A percentile compares a stretch with the other conserved stretches of the same genome.
These are phyloP conservation scores for Hozukius guyotensis DNA, from an alignment of 2,797 vertebrate species.

Conservation along the genomic window DNA sequence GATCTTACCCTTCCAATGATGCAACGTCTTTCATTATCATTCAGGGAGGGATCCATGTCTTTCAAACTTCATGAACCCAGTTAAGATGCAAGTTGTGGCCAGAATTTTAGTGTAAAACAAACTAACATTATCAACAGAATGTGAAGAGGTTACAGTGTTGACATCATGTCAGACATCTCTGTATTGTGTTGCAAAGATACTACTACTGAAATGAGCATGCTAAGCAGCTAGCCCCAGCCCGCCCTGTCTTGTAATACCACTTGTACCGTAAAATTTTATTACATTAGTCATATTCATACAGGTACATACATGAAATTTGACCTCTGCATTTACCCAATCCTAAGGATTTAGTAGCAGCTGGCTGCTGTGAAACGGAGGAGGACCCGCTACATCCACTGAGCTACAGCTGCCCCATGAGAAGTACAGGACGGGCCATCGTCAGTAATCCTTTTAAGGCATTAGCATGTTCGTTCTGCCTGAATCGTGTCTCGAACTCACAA, in stretches of 20 bases:
- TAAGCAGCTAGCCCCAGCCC: background rate
- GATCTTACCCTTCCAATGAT: background rate
- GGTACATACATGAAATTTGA: too few relatives aligned
- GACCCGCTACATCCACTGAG: too few relatives aligned
- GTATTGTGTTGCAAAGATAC: background rate
- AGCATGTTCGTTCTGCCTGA: too few relatives aligned
- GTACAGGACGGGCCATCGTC: too few relatives aligned
- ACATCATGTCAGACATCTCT: background rate
- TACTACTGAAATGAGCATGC: background rate
- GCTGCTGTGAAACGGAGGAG: too few relatives aligned
- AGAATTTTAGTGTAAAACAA: background rate
- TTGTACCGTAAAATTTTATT: background rate
- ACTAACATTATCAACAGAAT: background rate
- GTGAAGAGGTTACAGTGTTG: background rate
- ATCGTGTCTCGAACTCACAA: too few relatives aligned
- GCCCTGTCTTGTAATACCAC: background rate
- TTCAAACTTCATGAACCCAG: background rate
- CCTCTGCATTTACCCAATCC: too few relatives aligned
- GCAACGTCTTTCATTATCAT: background rate
- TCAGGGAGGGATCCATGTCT: background rate
- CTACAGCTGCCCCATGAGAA: too few relatives aligned
- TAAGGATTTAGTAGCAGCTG: too few relatives aligned
- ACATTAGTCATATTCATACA: too few relatives aligned
- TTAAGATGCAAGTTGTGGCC: background rate
- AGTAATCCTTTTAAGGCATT: too few relatives aligned